phyloP scores from a whole-genome alignment of 2,113 vertebrate species.

The Merops nubicus region DNA sequence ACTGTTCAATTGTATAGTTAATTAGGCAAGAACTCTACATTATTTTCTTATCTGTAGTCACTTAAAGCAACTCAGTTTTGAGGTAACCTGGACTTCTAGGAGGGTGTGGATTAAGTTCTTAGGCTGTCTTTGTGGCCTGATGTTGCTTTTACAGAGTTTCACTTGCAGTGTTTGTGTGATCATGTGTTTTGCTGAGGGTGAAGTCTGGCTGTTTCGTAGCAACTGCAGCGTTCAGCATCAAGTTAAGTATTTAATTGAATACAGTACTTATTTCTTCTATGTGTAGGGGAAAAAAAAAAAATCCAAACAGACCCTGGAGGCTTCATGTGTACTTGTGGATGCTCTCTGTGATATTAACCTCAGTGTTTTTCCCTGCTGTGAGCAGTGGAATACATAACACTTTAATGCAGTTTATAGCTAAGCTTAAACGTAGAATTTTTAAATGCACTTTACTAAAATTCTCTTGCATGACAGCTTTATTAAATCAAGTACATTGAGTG shows the following conservation, averaged over 20 bases:
- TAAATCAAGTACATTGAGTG: background rate
- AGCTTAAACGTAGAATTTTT: background rate
- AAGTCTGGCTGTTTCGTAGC: background rate
- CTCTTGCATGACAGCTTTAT: background rate
- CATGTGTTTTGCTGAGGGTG: background rate
- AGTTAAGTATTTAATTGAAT: background rate
- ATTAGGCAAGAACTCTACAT: background rate
- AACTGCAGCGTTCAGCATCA: background rate
- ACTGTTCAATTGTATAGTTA: background rate
- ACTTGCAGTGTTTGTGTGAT: background rate
- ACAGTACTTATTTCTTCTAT: background rate
- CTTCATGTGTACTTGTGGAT: background rate
- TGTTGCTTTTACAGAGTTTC: background rate
- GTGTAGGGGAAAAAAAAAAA: rapidly evolving
- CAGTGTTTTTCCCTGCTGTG: background rate
- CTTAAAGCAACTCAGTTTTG: background rate
- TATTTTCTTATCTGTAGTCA: background rate
- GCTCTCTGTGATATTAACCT: background rate
- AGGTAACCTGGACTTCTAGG: rapidly evolving
- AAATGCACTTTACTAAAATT: background rate
- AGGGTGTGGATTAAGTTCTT: background rate
- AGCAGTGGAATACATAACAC: background rate
- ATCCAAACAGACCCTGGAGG: rapidly evolving
- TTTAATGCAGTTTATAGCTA: background rate
- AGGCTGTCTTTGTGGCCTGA: background rate